phyloP scores from a whole-genome alignment of 1,140 invertebrate genomes.

The Chymomyza costata region DNA sequence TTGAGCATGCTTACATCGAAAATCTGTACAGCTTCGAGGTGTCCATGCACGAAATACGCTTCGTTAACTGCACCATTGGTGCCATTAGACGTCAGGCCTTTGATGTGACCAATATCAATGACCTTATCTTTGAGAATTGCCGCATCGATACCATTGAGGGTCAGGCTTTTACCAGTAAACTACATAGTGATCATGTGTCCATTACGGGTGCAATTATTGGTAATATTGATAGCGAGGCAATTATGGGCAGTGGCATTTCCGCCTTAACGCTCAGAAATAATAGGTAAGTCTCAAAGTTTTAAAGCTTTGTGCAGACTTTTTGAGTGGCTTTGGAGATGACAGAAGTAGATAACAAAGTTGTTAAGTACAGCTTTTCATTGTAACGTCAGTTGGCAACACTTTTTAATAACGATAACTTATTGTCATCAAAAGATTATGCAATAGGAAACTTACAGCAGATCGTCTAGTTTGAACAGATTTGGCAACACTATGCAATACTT shows the following conservation, averaged over 20 bases:
- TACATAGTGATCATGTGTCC: conserved; percentile 52
- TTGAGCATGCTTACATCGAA: conserved; percentile 38
- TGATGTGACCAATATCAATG: conserved; percentile 58
- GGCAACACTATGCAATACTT: too few relatives aligned
- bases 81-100: conserved; percentile 48
- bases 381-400: too few relatives aligned
- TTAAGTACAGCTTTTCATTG: too few relatives aligned
- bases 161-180: conserved; percentile 52
- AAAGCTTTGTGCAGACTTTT: too few relatives aligned
- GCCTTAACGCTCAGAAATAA: conserved; percentile 48
- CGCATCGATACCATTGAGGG: conserved; percentile 48
- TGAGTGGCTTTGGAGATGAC: too few relatives aligned
- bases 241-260: conserved; percentile 62
- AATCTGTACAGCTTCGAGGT: conserved; percentile 48
- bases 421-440: too few relatives aligned
- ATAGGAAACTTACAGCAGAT: too few relatives aligned
- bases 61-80: conserved; percentile 42
- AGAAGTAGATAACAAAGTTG: too few relatives aligned
- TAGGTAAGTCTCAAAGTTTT: conserved; percentile 53
- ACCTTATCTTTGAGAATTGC: conserved; percentile 48
- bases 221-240: conserved; percentile 61
- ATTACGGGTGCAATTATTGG: conserved; percentile 57
- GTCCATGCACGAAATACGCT: conserved; percentile 55
- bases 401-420: too few relatives aligned
- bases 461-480: too few relatives aligned